Evolutionary conservation across 2,797 vertebrate species (phyloP).

Genomic region (Gymnocypris eckloni): DNA sequence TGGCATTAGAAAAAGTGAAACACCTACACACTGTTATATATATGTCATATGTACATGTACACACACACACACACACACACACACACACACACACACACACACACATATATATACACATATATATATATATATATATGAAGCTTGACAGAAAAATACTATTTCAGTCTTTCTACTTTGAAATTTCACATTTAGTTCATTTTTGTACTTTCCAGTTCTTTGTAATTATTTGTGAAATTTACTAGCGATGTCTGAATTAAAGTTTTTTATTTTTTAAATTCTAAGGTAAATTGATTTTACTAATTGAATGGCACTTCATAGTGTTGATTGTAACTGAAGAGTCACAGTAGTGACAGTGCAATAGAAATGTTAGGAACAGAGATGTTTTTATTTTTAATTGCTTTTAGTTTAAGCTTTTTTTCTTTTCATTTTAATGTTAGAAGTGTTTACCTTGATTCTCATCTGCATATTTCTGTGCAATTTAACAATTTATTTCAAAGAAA

Average conservation of each 20-base stretch:
- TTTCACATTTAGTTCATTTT: too few relatives aligned
- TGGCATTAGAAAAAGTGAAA: background rate
- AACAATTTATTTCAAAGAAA: background rate
- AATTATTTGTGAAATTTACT: background rate
- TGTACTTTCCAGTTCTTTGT: too few relatives aligned
- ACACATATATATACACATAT: background rate
- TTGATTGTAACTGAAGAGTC: background rate
- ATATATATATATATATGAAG: background rate
- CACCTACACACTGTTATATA: background rate
- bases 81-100: too few relatives aligned
- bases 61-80: too few relatives aligned
- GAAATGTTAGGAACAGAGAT: background rate
- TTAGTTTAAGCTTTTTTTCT: background rate
- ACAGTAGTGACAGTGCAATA: background rate
- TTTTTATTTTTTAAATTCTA: background rate
- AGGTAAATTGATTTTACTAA: background rate
- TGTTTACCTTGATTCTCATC: conserved; percentile 3
- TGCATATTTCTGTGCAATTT: background rate
- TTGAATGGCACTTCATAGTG: background rate
- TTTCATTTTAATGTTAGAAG: background rate
- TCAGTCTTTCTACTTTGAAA: too few relatives aligned
- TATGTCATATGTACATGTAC: too few relatives aligned
- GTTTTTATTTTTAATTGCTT: background rate
- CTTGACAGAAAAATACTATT: too few relatives aligned
- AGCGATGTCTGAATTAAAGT: background rate